phyloP scores from a whole-genome alignment of 2,113 vertebrate species.

The Puntigrus tetrazona region DNA sequence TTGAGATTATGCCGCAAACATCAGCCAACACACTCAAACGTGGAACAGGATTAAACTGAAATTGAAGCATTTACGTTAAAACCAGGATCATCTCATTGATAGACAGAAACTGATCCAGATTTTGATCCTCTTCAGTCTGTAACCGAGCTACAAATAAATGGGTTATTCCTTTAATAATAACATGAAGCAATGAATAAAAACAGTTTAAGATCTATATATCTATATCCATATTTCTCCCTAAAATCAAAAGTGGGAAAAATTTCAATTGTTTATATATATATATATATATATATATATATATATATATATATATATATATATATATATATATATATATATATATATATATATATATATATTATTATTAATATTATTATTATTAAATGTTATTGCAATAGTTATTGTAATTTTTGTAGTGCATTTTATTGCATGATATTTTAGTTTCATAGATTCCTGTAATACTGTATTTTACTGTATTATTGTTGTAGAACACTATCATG shows the following conservation, averaged over 20 bases:
- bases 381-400: not conserved
- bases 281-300: no score
- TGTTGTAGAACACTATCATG: not conserved
- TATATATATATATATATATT: no score
- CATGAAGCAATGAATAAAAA: not conserved
- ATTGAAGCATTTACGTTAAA: not conserved
- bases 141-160: not conserved
- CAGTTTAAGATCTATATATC: not conserved
- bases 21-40: not conserved
- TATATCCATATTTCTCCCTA: not conserved
- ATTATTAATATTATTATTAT: no score
- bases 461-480: not conserved
- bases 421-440: no score
- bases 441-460: not conserved
- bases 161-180: not conserved
- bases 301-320: no score
- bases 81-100: conserved; percentile 8
- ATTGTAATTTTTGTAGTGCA: not conserved
- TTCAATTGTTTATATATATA: no score
- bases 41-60: conserved; percentile 17
- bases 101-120: not conserved
- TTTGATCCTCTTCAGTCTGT: not conserved
- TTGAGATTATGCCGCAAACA: not conserved
- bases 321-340: no score
- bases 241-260: not conserved